Conservation (phyloP, 2,797 vertebrate genomes). For the Silurus lanzhouensis region DNA sequence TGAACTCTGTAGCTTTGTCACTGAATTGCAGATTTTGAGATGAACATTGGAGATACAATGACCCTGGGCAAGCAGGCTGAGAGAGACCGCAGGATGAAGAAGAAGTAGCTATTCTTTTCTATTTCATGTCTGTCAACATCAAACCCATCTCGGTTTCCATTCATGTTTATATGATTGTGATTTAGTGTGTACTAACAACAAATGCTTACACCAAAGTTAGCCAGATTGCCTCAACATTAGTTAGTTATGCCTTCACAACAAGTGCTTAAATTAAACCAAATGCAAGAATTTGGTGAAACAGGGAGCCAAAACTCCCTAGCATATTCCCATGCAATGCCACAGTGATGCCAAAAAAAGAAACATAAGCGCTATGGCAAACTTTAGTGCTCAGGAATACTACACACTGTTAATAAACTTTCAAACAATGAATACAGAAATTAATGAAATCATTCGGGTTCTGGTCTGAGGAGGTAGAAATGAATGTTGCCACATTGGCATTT, state of each 20-base stretch:
- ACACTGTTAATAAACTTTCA: not conserved
- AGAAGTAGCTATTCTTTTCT: constrained; percentile 79
- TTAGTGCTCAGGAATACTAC: not conserved
- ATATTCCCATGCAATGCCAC: not conserved
- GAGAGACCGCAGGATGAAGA: constrained; percentile 90
- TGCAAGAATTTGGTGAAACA: not conserved
- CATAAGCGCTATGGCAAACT: not conserved
- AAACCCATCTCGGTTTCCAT: not conserved
- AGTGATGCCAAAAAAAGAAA: not conserved
- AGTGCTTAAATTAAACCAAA: not conserved
- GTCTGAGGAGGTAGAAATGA: not conserved
- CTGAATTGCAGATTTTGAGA: constrained; percentile 81
- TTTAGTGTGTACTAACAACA: not conserved
- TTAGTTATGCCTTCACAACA: not conserved
- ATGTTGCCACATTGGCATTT: not conserved
- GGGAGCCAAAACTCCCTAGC: not conserved
- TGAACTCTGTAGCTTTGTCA: not conserved
- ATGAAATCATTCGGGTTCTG: not conserved
- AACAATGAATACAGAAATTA: not conserved
- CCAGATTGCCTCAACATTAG: not conserved
- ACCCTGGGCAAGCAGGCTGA: constrained; percentile 93
- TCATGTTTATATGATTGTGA: not conserved
- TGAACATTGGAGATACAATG: constrained; percentile 87
- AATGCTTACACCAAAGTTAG: too few species aligned
- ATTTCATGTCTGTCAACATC: not conserved